Base-by-base conservation (phyloP, 2,113 vertebrate species). In the Catharus fuscescens region DNA sequence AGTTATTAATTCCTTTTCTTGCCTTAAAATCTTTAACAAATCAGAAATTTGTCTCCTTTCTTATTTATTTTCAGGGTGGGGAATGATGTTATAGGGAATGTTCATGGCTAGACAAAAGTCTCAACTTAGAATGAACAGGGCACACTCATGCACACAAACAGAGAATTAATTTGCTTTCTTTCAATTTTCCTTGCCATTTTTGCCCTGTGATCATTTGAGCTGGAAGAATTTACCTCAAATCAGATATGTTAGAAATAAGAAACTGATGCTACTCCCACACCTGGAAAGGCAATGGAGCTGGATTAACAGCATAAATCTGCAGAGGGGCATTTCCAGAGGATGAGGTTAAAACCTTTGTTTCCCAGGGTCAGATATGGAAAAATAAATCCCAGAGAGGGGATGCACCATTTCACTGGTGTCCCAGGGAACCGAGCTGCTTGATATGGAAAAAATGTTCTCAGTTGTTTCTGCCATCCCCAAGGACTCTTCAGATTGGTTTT, bases 1-100 rank as follows among this genome's bases (percentile, higher is more conserved):
- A 62, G 59, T 70, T 94, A 91, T 93, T 88, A 90, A 93, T 94
- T 91, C 24, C 8, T 70, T 88, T 76, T 77, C 54, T 93, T 83
- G 34, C 32, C 32, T 78, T 83, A 76, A 62, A 72, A 73, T 86
- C 47, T 77, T 83, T 34, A 83, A 80, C 86, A 91, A 93, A 94
- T 90, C 81, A 88, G 69, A 91, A 31, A 26, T 83, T 93, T 88
- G 14, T 54, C 34, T 88, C 71, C 50, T 38, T 50, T 72, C 23
- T 87, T 88, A 77, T 76, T 91, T 95, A 38, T 53, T 80, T 93
- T 83, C 2, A 4, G 5, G 13, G 24, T 70, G 29, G 57, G 18
- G 28, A 79, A 60, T 79, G 78, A 74, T 9, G 2, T 57, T 91
- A 36, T 7, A 74, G 45, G 8, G 52, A 77, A 80, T 16, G 23